Base-by-base conservation (phyloP, 2,113 vertebrate species). In the Hemichromis elongatus region DNA sequence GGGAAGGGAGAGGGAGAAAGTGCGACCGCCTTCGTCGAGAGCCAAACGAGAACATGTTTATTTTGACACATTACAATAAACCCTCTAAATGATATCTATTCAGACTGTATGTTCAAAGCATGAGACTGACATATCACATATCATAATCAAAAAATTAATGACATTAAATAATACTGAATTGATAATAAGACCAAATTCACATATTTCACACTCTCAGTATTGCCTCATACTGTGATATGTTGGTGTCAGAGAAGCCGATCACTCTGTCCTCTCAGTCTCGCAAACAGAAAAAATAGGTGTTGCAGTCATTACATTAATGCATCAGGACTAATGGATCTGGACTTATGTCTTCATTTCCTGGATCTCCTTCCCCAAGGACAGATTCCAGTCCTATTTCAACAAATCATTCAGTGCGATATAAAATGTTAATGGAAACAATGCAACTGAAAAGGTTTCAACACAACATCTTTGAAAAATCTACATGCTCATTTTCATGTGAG, bases 301-400 rank as follows among this genome's bases (percentile, higher is more conserved):
- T 56, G 10, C 14, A 42, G 66, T 86, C 52, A 78, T 79, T 57
- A 26, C 16, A 50, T 73, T 73, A 89, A 80, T 83, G 59, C 86
- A 87, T 85, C 61, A 87, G 53, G 54, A 83, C 87, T 89, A 87
- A 92, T 92, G 89, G 82, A 85, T 81, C 75, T 59, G 16, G 37
- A 10, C 82, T 45, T 56, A 10, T 35, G 18, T 13, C 63, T 47
- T 83, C 84, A 88, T 77, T 93, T 93, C 90, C 92, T 83, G 90
- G 79, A 59, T 61, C 68, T 37, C 11, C 4, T 11, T 89, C 81
- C 55, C 83, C 21, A 66, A 33, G 59, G 88, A 77, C 12, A 77
- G 77, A 87, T 85, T n/a, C 75, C 7, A 10, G 80, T 9, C 70
- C 61, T 21, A 55, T 24, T 24, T 55, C 52, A 24, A 55, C 53